Percentiles rank a stretch among this genome's conserved stretches.
Conservation (phyloP, 2,888 invertebrate genomes). For the Ophion ellenae region DNA sequence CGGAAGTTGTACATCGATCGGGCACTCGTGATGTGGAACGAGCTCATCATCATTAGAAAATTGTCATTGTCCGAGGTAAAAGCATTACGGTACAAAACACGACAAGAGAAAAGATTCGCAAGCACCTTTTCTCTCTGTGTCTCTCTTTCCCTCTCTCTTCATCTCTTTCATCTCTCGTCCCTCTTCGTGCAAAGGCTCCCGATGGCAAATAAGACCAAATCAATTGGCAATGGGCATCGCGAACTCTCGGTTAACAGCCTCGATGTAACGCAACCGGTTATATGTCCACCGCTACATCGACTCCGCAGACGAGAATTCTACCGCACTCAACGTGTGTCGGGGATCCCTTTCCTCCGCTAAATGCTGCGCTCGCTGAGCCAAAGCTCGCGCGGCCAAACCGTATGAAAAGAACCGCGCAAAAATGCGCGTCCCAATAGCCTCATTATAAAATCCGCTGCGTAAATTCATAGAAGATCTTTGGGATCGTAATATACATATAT, state of each 20-base stretch:
- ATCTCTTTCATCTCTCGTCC: not conserved
- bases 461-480: not conserved
- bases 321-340: not conserved
- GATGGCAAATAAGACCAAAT: conserved; percentile 44
- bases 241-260: conserved; percentile 36
- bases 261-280: conserved; percentile 60
- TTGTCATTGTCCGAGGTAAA: conserved; percentile 49
- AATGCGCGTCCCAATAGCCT: conserved; percentile 56
- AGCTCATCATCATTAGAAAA: conserved; percentile 35
- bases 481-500: not conserved
- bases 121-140: not conserved
- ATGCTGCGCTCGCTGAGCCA: not conserved
- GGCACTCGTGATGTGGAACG: conserved; percentile 13
- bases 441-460: conserved; percentile 18
- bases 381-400: not conserved
- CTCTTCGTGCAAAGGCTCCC: not conserved
- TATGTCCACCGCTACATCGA: conserved; percentile 36
- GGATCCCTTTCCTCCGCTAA: conserved; percentile 19
- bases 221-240: conserved; percentile 18
- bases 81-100: conserved; percentile 53
- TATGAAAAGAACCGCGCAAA: not conserved
- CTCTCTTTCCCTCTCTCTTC: not conserved
- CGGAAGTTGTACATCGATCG: conserved; percentile 40
- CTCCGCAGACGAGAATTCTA: conserved; percentile 28
- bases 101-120: conserved; percentile 15